Base-by-base conservation (phyloP, 2,888 invertebrate species). In the Galerucella nymphaeae region DNA sequence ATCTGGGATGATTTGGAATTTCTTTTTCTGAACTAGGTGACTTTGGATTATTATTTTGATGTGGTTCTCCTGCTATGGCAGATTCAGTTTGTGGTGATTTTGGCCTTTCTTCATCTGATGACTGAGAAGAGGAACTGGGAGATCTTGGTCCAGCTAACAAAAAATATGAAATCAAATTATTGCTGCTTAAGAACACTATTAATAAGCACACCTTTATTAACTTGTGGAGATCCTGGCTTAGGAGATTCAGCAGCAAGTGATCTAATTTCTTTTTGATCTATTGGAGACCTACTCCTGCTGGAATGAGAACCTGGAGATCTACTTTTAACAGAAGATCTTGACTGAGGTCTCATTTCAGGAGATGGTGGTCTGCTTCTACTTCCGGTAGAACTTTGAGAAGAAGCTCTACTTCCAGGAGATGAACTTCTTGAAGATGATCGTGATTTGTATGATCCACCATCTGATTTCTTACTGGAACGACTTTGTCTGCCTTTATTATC, bases 231-330 rank as follows among this genome's bases (percentile, higher is more conserved):
- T 59, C 59, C 20, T 6, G 23, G 9, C 23, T 57, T 59, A 30
- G 61, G 42, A 18, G 61, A 42, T 42, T 41, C 16, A 41, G 41
- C 11, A 42, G 16, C 13, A 8, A 73, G 71, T 14, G 76, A 77
- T 64, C 72, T 66, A 57, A 71, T 74, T 45, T 61, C 58, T 10
- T 66, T 66, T 50, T 45, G 62, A 53, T 66, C 41, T 18, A 66
- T 38, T 41, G 72, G 70, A 48, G 74, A 73, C 50, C 72, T 70
- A 66, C 73, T 76, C 64, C 64, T 74, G 14, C 66, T 66, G 16
- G 71, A 71, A 62, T 14, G 65, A 53, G 57, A 66, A 11, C 70
- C 71, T n/a, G 76, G 69, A 83, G 87, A 87, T 79, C 88, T 88
- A 85, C 88, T 72, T 62, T 72, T 72, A 48, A 48, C 64, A 23